phyloP scores from a whole-genome alignment of 64 coral and sea anemone species.

The Catalaphyllia jardinei region DNA sequence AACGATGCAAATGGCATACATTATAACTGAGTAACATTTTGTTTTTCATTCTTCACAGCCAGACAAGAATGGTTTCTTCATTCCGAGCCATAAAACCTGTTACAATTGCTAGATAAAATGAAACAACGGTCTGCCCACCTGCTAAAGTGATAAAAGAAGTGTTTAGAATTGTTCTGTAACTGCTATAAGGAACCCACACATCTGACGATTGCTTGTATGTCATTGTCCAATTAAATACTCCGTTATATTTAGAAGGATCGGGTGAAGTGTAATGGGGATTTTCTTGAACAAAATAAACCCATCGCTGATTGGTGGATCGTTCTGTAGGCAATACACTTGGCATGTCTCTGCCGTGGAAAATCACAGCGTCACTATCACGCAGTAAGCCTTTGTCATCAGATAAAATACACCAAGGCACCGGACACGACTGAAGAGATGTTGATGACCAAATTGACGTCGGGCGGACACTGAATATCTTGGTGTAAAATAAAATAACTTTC shows the following conservation, averaged over 20 bases:
- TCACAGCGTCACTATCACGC: constrained; percentile 31
- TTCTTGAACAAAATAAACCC: constrained; percentile 53
- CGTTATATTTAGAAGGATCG: constrained; percentile 32
- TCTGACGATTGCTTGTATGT: constrained; percentile 47
- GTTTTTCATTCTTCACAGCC: too few species aligned
- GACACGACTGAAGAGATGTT: background rate
- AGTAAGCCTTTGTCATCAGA: constrained; percentile 14
- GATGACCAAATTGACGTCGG: constrained; percentile 2
- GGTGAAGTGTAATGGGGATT: constrained; percentile 26
- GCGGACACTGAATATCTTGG: constrained; percentile 11
- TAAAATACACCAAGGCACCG: constrained; percentile 7
- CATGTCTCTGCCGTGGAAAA: constrained; percentile 51
- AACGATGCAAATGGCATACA: background rate
- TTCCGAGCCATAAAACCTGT: too few species aligned
- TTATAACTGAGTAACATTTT: too few species aligned
- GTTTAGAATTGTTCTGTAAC: constrained; percentile 5
- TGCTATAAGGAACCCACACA: constrained; percentile 28
- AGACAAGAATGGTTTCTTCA: too few species aligned
- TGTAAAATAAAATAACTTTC: constrained; percentile 49
- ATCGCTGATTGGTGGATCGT: constrained; percentile 42
- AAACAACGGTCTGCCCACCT: background rate
- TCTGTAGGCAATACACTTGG: background rate
- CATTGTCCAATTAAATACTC: constrained; percentile 70
- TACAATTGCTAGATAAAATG: background rate
- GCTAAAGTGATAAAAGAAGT: background rate